A percentile compares a stretch with the other conserved stretches of the same genome.
Evolutionary conservation across 1,140 invertebrate genomes (phyloP).

Genomic region (Drosophila athabasca): DNA sequence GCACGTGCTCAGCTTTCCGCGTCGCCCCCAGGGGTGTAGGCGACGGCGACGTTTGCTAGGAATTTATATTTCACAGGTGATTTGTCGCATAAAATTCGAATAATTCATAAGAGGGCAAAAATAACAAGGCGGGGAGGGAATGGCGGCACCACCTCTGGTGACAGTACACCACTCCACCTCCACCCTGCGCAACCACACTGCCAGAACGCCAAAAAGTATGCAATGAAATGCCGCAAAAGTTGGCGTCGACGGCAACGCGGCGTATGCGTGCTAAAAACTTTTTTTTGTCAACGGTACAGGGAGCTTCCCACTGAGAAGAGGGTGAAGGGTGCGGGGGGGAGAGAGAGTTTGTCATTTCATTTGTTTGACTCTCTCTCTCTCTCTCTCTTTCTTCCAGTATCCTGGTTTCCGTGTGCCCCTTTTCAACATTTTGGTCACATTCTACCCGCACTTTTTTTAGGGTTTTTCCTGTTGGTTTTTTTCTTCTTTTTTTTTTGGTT

Average conservation of each 20-base stretch:
- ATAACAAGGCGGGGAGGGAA: slow-evolving; percentile 57
- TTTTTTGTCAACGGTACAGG: slow-evolving; percentile 65
- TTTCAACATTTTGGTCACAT: slow-evolving; percentile 72
- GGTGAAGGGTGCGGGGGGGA: slow-evolving; percentile 25
- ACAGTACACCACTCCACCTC: no score
- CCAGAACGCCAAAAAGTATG: slow-evolving; percentile 72
- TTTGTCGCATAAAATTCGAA: slow-evolving; percentile 82
- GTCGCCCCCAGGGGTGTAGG: slow-evolving; percentile 4
- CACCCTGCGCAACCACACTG: slow-evolving; percentile 22
- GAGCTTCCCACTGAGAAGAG: slow-evolving; percentile 37
- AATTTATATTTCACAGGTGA: slow-evolving; percentile 82
- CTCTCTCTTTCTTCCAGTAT: background rate
- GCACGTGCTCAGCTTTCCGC: slow-evolving; percentile 43
- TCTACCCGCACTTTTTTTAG: slow-evolving; percentile 59
- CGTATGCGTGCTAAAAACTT: slow-evolving; percentile 77
- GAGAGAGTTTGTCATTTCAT: slow-evolving; percentile 70
- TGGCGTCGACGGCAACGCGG: slow-evolving; percentile 59
- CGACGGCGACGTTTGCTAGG: slow-evolving; percentile 45
- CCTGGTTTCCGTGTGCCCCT: slow-evolving; percentile 14
- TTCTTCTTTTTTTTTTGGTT: slow-evolving; percentile 3
- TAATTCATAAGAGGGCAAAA: slow-evolving; percentile 77
- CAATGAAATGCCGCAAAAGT: slow-evolving; percentile 68
- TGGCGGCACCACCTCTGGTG: slow-evolving; percentile 13
- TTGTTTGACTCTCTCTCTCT: slow-evolving; percentile 37
- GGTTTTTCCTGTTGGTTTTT: slow-evolving; percentile 5